Evolutionary conservation across 2,113 vertebrate genomes (phyloP).

Genomic region (Python bivittatus): DNA sequence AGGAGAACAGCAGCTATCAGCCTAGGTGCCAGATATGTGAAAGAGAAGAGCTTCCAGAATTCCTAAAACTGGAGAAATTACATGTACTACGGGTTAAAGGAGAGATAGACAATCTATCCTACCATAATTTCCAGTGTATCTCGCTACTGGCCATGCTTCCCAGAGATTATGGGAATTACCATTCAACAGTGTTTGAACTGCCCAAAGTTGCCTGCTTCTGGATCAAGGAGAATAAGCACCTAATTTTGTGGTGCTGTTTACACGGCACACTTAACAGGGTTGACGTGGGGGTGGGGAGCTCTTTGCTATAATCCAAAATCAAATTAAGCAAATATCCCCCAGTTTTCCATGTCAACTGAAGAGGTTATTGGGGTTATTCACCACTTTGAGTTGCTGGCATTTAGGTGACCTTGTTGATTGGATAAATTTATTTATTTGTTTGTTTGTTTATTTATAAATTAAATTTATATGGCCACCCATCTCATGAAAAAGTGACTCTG

Average conservation of each 20-base stretch:
- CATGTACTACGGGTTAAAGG: background rate
- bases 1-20: background rate
- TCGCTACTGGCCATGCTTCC: background rate
- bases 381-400: background rate
- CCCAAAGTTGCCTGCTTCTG: background rate
- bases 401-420: background rate
- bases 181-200: background rate
- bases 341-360: background rate
- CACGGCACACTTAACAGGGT: background rate
- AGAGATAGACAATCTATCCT: background rate
- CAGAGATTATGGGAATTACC: background rate
- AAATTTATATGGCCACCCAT: too few species aligned
- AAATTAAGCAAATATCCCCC: background rate
- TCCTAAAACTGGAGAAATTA: background rate
- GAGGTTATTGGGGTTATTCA: background rate
- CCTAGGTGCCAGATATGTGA: background rate
- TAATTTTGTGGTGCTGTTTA: background rate
- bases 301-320: background rate
- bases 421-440: background rate
- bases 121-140: too few species aligned
- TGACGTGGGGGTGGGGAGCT: background rate
- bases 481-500: too few species aligned
- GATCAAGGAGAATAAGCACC: background rate
- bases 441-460: too few species aligned
- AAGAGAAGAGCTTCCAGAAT: background rate